Evolutionary conservation across 2,888 invertebrate species (phyloP).

Genomic region (Hybos culiciformis): DNA sequence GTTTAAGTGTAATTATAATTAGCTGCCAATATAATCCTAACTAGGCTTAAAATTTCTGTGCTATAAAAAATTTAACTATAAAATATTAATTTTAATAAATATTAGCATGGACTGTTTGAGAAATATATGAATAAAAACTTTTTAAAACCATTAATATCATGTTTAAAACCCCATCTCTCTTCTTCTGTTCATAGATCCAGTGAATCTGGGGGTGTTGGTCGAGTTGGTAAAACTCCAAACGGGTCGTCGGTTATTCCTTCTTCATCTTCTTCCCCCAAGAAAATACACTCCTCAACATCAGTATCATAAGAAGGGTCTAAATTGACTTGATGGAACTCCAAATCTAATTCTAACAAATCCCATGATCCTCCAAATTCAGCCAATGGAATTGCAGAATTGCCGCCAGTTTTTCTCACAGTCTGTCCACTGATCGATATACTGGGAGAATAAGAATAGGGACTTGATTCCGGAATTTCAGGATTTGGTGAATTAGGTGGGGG

Average conservation of each 20-base stretch:
- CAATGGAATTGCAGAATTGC: too few relatives aligned
- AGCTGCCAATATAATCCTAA: too few relatives aligned
- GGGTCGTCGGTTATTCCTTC: too few relatives aligned
- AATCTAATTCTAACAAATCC: conserved; percentile 48
- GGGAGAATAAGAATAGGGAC: neutral
- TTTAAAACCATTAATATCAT: too few relatives aligned
- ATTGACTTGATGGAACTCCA: conserved; percentile 47
- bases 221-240: conserved; percentile 42
- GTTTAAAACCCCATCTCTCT: too few relatives aligned
- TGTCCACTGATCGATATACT: neutral
- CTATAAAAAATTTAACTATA: too few relatives aligned
- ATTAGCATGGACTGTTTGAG: too few relatives aligned
- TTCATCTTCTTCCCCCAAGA: conserved; percentile 39
- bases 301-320: conserved; percentile 48
- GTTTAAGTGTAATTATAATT: too few relatives aligned
- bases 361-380: conserved; percentile 42
- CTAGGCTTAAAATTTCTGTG: too few relatives aligned
- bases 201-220: conserved; percentile 44
- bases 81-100: too few relatives aligned
- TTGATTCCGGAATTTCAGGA: neutral
- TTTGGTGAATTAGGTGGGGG: conserved; percentile 24
- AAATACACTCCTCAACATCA: conserved; percentile 47
- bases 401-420: too few relatives aligned
- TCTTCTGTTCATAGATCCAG: conserved; percentile 36
- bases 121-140: too few relatives aligned